Conservation (phyloP, 2,888 invertebrate species). For the Leistus spinibarbis region DNA sequence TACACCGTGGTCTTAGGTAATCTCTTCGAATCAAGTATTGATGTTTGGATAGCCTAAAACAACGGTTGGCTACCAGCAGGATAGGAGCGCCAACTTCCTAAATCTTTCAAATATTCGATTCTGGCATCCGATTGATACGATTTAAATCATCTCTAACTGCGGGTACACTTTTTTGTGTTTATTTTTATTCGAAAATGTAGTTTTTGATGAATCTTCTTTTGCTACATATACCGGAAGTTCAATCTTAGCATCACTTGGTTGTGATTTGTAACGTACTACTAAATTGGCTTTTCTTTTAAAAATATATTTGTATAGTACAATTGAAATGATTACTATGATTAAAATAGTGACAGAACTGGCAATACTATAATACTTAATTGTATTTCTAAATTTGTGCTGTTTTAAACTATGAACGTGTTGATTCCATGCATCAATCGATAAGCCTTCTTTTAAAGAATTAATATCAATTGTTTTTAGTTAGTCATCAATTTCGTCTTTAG, state of each 20-base stretch:
- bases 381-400: neutral
- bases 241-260: no score
- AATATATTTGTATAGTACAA: neutral
- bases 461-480: neutral
- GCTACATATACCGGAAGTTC: neutral
- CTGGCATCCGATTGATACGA: neutral
- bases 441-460: neutral
- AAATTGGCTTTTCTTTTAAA: neutral
- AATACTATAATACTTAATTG: neutral
- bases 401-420: neutral
- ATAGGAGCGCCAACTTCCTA: neutral
- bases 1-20: no score
- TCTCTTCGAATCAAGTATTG: no score
- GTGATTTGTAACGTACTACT: neutral
- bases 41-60: neutral
- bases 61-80: neutral
- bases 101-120: neutral
- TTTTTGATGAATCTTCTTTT: neutral
- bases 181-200: neutral
- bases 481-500: constrained; percentile 2
- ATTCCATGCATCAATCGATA: neutral
- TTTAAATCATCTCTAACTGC: neutral
- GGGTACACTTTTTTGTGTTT: neutral
- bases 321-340: neutral
- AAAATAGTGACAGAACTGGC: neutral